Base-by-base conservation (phyloP, 2,113 vertebrate genomes). In the Ceuthmochares aereus region DNA sequence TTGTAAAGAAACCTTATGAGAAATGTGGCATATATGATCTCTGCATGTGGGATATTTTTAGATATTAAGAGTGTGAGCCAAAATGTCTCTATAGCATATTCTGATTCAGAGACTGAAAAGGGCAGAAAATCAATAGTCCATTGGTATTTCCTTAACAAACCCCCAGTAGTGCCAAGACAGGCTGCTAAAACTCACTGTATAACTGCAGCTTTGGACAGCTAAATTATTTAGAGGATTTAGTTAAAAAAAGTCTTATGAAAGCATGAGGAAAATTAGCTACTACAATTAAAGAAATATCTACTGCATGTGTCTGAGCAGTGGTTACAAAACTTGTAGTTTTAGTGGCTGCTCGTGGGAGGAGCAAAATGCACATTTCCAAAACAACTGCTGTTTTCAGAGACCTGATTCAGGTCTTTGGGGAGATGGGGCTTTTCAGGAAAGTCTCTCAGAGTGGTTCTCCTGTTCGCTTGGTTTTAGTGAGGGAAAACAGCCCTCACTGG, bases 351-450 rank as follows among this genome's bases (percentile, higher is more conserved):
- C 45, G 34, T 54, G 63, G 78, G 82, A 92, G 88, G 67, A 93
- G 63, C 30, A 62, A 88, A 86, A 66, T 9, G 10, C 66, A 26
- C 30, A 52, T 84, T 56, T 76, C 62, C 56, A 56, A 89, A 84
- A 51, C n/a, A 42, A 54, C n/a, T 11, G 55, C 51, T 76, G 6
- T 51, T 94, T 93, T 68, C 74, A 75, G 85, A 73, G 40, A 32
- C 83, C 62, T 58, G 12, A 68, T 69, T 54, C 37, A 42, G 40
- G 14, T 49, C 84, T 76, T 77, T 32, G 22, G 84, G 62, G 77
- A 95, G 68, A 82, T 8, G 29, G 23, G 21, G 55, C 47, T 96
- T 95, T 95, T 78, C 77, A 85, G 75, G 70, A 89, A 96, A 67
- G 22, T 54, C 68, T 87, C 34, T 54, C 64, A 69, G 73, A 91